These are phyloP conservation scores for Mycalesis mineus DNA, from an alignment of 2,888 invertebrate genomes.

Conservation along the genomic window DNA sequence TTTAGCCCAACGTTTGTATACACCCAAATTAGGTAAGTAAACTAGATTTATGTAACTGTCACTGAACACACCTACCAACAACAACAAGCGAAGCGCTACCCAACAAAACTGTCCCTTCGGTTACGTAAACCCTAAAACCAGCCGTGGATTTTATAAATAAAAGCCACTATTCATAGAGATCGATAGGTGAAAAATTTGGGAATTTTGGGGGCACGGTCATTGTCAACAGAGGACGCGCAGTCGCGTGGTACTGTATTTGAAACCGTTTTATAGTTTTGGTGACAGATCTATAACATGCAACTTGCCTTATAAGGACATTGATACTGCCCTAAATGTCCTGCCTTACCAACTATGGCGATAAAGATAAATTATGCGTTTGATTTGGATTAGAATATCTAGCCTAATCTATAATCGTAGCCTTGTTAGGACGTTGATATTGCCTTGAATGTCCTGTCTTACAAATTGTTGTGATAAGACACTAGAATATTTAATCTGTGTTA, in stretches of 20 bases:
- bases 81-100: slow-evolving; percentile 33
- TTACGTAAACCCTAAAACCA: slow-evolving; percentile 57
- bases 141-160: slow-evolving; percentile 52
- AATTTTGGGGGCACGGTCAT: slow-evolving; percentile 39
- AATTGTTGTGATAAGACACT: too few relatives aligned
- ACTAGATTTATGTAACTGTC: slow-evolving; percentile 44
- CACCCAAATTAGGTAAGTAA: not conserved
- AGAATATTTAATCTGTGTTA: too few relatives aligned
- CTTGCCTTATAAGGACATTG: too few relatives aligned
- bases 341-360: too few relatives aligned
- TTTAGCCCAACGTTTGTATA: not conserved
- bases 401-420: too few relatives aligned
- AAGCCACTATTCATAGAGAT: slow-evolving; percentile 31
- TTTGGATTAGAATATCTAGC: too few relatives aligned
- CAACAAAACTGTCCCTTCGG: slow-evolving; percentile 47
- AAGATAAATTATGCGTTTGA: too few relatives aligned
- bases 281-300: too few relatives aligned
- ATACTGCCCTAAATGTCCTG: too few relatives aligned
- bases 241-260: not conserved
- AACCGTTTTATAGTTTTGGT: not conserved
- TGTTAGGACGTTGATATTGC: too few relatives aligned
- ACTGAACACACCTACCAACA: slow-evolving; percentile 47
- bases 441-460: too few relatives aligned
- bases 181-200: slow-evolving; percentile 50
- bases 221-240: not conserved